Base-by-base conservation (phyloP, 2,797 vertebrate species). In the Leucoraja ocellata region DNA sequence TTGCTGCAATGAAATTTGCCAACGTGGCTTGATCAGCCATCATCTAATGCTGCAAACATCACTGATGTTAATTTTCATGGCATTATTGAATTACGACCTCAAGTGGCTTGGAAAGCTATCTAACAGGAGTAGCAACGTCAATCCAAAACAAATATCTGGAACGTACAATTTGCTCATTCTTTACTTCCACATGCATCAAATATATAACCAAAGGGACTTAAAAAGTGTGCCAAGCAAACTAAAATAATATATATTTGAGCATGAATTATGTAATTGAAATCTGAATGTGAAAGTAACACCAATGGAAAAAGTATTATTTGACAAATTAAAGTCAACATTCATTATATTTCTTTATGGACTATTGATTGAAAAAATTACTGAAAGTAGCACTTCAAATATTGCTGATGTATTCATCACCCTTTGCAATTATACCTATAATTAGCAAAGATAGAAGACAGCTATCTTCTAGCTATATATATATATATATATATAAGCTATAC, bases 121-220 rank as follows among this genome's bases (percentile, higher is more conserved):
- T 74, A 46, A 91, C 36, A 91, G 88, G 68, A 91, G 88, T 68
- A 74, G 68, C 68, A 91, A 73, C 88, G 74, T 54, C 10, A 91
- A 91, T 91, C 68, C 68, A 91, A 73, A 54, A 9, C 32, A 91
- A 91, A 91, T 73, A 91, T 73, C 68, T 91, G 88, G 65, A 73
- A 91, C 73, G 32, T 91, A 46, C 88, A 74, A 74, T 71, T 91
- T 91, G 16, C 73, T 73, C 68, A 36, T 21, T 73, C 84, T 32
- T 74, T 46, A 23, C 36, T 36, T 46, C 65, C 73, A 65, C 88
- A 39, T 25, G 68, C 6, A 71, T 32, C 11, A 13, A 10, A 36
- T 39, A 74, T 36, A 71, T 91, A 91, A 91, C 13, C 68, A 91
- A 91, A 91, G 36, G 32, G 32, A 71, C 88, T 91, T 71, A 73